Evolutionary conservation across 64 coral and sea anemone species (phyloP).

Genomic region (Montipora capricornis): DNA sequence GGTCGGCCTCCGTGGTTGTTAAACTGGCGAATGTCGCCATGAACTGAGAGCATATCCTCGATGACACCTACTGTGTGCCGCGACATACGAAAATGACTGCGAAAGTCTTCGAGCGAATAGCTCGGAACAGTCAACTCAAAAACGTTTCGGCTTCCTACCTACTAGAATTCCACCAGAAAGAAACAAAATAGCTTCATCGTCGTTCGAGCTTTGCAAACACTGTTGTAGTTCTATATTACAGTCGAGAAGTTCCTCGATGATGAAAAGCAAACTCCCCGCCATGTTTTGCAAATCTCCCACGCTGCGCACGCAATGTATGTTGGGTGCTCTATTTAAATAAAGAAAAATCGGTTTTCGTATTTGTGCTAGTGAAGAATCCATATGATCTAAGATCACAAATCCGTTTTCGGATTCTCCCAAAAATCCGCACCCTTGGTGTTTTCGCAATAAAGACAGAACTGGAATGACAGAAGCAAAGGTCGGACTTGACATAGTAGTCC

Average conservation of each 20-base stretch:
- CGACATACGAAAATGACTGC: conserved; percentile 42
- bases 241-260: not conserved
- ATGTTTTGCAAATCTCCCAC: conserved; percentile 1
- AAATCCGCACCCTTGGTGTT: not conserved
- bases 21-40: conserved; percentile 16
- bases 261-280: not conserved
- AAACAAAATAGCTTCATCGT: not conserved
- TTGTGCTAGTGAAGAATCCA: not conserved
- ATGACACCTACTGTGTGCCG: conserved; percentile 24
- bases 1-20: conserved; percentile 21
- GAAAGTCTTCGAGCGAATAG: conserved; percentile 22
- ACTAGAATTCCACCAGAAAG: not conserved
- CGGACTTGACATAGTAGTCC: no score
- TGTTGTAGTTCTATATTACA: not conserved
- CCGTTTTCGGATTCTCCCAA: not conserved
- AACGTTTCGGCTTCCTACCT: not conserved
- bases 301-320: not conserved
- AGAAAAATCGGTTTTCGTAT: conserved; percentile 15
- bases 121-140: conserved; percentile 25
- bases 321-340: not conserved
- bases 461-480: no score
- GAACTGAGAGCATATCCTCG: conserved; percentile 16
- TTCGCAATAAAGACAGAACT: no score
- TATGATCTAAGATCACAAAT: not conserved
- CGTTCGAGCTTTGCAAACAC: not conserved